Percentiles rank a stretch among this genome's conserved stretches.
Conservation (phyloP, 2,888 invertebrate species). For the Lasioglossum leucozonium region DNA sequence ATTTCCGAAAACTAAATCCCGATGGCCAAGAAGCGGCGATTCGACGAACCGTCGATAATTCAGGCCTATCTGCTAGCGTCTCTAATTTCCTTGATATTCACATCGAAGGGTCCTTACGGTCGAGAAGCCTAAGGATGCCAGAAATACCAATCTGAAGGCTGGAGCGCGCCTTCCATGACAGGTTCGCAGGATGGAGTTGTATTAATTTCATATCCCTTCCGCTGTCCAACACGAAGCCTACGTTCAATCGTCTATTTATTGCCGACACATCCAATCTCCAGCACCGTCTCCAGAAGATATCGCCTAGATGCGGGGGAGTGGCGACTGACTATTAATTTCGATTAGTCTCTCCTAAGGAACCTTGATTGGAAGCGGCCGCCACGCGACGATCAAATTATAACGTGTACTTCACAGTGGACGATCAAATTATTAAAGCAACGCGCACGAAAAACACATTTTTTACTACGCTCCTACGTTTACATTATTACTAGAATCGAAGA, state of each 20-base stretch:
- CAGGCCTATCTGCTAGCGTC: conserved; percentile 69
- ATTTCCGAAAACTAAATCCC: conserved; percentile 52
- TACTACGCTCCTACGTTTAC: background rate
- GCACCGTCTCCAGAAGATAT: conserved; percentile 77
- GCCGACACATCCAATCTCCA: conserved; percentile 81
- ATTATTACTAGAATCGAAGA: too few species aligned
- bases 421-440: background rate
- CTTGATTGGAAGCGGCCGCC: conserved; percentile 72
- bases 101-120: conserved; percentile 81
- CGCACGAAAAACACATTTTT: background rate
- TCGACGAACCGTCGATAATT: conserved; percentile 69
- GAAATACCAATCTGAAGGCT: conserved; percentile 77
- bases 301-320: conserved; percentile 81
- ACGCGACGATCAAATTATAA: conserved; percentile 59
- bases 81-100: conserved; percentile 83
- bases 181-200: conserved; percentile 79
- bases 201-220: conserved; percentile 84
- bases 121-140: conserved; percentile 81
- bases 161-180: conserved; percentile 71
- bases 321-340: conserved; percentile 77
- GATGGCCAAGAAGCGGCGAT: conserved; percentile 57
- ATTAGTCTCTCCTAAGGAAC: conserved; percentile 69
- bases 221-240: conserved; percentile 73
- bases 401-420: background rate
- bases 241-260: conserved; percentile 84